Percentiles rank a stretch among this genome's conserved stretches.
Evolutionary conservation across 2,797 vertebrate genomes (phyloP).

Genomic region (Tokudaia tokunoshimensis): DNA sequence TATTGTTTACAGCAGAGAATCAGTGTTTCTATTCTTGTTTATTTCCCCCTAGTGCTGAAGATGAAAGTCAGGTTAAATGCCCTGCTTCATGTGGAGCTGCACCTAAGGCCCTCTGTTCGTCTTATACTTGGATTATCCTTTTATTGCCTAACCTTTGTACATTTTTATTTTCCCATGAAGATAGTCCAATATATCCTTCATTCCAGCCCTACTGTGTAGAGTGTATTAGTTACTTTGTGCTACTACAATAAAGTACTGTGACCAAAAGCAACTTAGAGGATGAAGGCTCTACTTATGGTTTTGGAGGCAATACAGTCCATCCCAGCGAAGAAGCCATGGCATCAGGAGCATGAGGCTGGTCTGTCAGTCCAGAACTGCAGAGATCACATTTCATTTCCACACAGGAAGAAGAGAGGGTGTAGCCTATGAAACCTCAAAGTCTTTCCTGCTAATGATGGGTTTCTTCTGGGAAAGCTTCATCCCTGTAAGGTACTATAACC

Average conservation of each 20-base stretch:
- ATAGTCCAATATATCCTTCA: background rate
- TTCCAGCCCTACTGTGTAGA: background rate
- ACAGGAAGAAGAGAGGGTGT: background rate
- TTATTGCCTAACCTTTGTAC: background rate
- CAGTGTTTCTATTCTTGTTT: background rate
- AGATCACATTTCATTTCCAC: background rate
- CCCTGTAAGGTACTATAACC: background rate
- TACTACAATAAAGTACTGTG: background rate
- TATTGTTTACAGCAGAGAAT: background rate
- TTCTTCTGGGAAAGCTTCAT: background rate
- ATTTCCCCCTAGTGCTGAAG: background rate
- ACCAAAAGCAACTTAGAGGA: background rate
- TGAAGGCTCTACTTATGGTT: background rate
- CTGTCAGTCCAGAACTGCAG: background rate
- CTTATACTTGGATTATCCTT: background rate
- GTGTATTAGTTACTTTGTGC: background rate
- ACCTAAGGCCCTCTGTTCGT: background rate
- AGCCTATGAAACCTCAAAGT: background rate
- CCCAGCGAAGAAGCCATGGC: too few species aligned
- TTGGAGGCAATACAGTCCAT: background rate
- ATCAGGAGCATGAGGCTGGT: background rate
- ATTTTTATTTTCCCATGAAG: background rate
- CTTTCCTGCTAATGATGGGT: background rate
- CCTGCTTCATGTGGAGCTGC: accelerated
- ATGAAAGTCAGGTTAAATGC: background rate